Evolutionary conservation across 35 echinoderm and acorn worm genomes (phyloP), one percentile per base, ranked within the genome.

Genomic region (Strongylocentrotus purpuratus): DNA sequence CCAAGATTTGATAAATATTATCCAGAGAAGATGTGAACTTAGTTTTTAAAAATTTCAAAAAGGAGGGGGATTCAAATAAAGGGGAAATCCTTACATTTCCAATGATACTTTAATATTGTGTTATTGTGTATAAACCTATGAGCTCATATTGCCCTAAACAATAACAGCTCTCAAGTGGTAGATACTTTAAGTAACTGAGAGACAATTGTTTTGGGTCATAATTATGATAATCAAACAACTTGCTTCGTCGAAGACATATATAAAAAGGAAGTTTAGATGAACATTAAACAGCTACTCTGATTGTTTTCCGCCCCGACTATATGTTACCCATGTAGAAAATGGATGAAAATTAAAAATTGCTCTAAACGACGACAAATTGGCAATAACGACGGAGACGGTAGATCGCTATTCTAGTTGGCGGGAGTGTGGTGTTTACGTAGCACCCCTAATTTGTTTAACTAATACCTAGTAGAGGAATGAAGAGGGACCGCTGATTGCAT

Each of bases 361-460:
- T 18, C 61, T 70, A 70, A 70, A 70, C 25, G 61, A 70, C 61
- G 25, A 28, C 61, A 70, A 70, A 70, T 70, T 70, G 61, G 61
- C 20, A 70, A 70, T 70, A 70, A 70, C 61, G 25, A 70, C 61
- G 61, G 61, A 88, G 87, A 12, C 32, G 32, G 87, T 88, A 88
- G 45, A 88, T 88, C 32, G 87, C 87, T 88, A 88, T 88, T 33
- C 45, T 88, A 88, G 33, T 88, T 88, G 87, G 32, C 87, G 9
- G 32, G 32, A 88, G 61, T 88, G 12, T 88, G 32, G 87, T 88
- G 87, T 88, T 88, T 88, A 46, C 87, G 87, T 33, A 88, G 87
- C 32, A 9, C 9, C 32, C 32, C 32, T 88, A 88, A 88, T 88
- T 88, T 88, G 87, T 88, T 88, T 88, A 88, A 88, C 87, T 88